Evolutionary conservation across 2,888 invertebrate species (phyloP).

Genomic region (Petrolisthes cinctipes): DNA sequence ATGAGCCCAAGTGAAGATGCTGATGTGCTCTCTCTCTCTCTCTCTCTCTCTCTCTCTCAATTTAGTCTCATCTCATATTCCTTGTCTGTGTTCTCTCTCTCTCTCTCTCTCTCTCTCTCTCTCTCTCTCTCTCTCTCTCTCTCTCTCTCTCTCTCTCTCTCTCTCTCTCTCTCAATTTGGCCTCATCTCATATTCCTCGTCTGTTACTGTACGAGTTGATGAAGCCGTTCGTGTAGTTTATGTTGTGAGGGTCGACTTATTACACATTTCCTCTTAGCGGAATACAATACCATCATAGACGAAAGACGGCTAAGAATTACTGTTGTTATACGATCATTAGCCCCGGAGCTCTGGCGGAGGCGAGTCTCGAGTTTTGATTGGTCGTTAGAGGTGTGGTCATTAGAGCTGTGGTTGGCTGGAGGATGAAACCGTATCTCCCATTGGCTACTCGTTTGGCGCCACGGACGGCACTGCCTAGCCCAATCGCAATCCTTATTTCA

Average conservation of each 20-base stretch:
- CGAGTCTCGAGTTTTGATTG: conserved; percentile 28
- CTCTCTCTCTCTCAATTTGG: not conserved
- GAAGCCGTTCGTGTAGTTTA: not conserved
- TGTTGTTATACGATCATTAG: conserved; percentile 8
- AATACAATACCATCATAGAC: conserved; percentile 1
- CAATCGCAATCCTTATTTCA: conserved; percentile 46
- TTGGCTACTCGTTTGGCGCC: conserved; percentile 56
- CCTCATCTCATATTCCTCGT: not conserved
- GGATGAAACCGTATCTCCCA: conserved; percentile 28
- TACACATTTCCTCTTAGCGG: not conserved
- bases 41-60: too few species aligned
- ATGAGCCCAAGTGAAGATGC: too few species aligned
- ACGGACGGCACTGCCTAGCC: conserved; percentile 24
- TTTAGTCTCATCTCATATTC: too few species aligned
- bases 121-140: too few species aligned
- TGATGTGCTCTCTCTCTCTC: too few species aligned
- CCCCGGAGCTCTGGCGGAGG: not conserved
- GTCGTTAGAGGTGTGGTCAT: conserved; percentile 46
- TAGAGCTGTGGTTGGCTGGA: conserved; percentile 43
- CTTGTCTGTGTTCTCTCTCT: too few species aligned
- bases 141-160: too few species aligned
- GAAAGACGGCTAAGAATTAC: not conserved
- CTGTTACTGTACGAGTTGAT: not conserved
- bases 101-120: too few species aligned
- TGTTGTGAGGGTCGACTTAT: not conserved